Evolutionary conservation across 1,140 invertebrate genomes (phyloP), one percentile per base, ranked within the genome.

Genomic region (Pantala flavescens): DNA sequence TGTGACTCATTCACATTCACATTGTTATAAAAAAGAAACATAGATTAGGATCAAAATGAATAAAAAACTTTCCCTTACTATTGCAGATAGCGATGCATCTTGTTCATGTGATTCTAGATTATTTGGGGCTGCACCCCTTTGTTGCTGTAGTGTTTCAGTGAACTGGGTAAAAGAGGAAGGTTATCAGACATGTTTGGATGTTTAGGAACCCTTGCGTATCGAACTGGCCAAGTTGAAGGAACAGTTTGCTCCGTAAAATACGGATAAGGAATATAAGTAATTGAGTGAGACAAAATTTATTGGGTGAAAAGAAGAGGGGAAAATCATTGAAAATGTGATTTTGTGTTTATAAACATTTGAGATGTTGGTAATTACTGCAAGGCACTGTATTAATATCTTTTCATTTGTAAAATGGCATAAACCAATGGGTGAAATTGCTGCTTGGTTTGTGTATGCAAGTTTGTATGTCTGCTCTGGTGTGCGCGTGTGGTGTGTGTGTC

Each of bases 1-100:
- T 83, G 80, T 82, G 81, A 84, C 80, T 83, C 80, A 79, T 83
- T 81, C 80, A 82, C 78, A 80, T 21, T 84, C 81, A 83, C 83
- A 82, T 72, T 72, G 71, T 72, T 72, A 72, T 72, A 72, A 72
- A 72, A 71, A 71, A 71, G 23, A 72, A 28, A 72, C 19, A 72
- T 72, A 72, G 71, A 42, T 36, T 72, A 72, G 71, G 24, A 72
- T 36, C 23, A 72, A 72, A 42, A 72, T 36, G 71, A 72, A 71
- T 24, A 71, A 71, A 71, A 28, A 72, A 72, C 19, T 72, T 72
- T 72, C 71, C 71, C 71, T 72, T 72, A 72, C 71, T 72, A 72
- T 24, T 72, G 71, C 71, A 36, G 71, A 72, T 72, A 72, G 71
- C 11, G 42, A 72, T n/a, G 71, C 71, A 42, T 72, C 42, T 72